phyloP scores from a whole-genome alignment of 1,140 invertebrate species.

The Cardiocondyla obscurior region DNA sequence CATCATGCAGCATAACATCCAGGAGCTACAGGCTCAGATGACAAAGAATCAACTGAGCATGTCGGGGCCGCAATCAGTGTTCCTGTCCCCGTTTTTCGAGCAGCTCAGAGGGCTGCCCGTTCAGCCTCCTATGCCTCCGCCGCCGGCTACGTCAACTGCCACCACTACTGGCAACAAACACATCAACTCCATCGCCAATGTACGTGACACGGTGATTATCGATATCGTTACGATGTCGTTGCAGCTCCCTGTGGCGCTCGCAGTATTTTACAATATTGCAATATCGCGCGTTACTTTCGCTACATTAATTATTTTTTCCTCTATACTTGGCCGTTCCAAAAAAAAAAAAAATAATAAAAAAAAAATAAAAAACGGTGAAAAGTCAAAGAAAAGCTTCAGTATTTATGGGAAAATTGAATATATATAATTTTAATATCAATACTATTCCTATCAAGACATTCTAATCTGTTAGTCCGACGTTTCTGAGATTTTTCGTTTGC shows the following conservation, averaged over 20 bases:
- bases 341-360: not conserved
- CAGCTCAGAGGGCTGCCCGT: slow-evolving; percentile 83
- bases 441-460: not conserved
- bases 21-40: slow-evolving; percentile 85
- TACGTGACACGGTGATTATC: slow-evolving; percentile 68
- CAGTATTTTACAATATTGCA: not conserved
- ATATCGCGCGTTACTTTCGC: slow-evolving; percentile 7
- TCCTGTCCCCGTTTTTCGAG: slow-evolving; percentile 86
- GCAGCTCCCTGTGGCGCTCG: not conserved
- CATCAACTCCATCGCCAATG: slow-evolving; percentile 83
- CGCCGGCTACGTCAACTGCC: slow-evolving; percentile 78
- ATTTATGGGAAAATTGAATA: no score
- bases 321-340: not conserved
- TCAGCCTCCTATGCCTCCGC: slow-evolving; percentile 77
- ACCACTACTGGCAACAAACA: slow-evolving; percentile 82
- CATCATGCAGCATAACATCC: slow-evolving; percentile 85
- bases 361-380: no score
- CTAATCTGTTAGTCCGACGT: not conserved
- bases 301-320: not conserved
- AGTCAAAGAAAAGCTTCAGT: no score
- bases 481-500: not conserved
- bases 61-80: slow-evolving; percentile 84
- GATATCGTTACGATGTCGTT: not conserved
- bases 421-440: not conserved
- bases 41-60: slow-evolving; percentile 79